Evolutionary conservation across 2,888 invertebrate species (phyloP).

Genomic region (Esperia sulphurella): DNA sequence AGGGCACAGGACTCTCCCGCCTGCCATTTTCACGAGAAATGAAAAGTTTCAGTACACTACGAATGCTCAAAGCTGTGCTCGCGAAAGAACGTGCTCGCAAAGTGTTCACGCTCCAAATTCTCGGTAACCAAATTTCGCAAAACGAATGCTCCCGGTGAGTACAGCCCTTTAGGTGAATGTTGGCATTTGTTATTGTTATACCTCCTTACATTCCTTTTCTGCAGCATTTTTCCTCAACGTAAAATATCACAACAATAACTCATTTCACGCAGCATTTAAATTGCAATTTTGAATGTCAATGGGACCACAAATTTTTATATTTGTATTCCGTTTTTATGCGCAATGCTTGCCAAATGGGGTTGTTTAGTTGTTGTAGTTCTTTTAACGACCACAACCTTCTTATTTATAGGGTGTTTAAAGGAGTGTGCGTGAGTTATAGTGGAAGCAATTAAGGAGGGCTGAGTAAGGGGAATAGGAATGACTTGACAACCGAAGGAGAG

Average conservation of each 20-base stretch:
- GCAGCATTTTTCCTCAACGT: background rate
- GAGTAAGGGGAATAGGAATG: background rate
- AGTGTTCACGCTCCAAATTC: no score
- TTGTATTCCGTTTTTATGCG: conserved; percentile 8
- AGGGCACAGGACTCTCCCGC: no score
- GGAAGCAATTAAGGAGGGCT: background rate
- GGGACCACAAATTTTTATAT: background rate
- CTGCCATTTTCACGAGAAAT: no score
- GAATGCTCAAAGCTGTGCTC: no score
- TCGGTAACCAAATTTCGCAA: no score
- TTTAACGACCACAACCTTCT: conserved; percentile 8
- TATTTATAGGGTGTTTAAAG: conserved; percentile 6
- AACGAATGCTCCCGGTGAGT: no score
- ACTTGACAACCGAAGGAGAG: background rate
- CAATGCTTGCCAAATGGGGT: conserved; percentile 5
- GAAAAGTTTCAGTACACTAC: no score
- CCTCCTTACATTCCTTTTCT: background rate
- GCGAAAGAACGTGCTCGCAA: no score
- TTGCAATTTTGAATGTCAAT: background rate
- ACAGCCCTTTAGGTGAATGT: no score
- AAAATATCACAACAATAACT: no score
- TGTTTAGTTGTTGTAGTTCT: conserved; percentile 9
- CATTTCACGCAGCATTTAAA: background rate
- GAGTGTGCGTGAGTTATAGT: background rate
- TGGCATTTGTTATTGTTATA: no score